Base-by-base conservation (phyloP, 1,140 invertebrate species). In the Macrobrachium nipponense region DNA sequence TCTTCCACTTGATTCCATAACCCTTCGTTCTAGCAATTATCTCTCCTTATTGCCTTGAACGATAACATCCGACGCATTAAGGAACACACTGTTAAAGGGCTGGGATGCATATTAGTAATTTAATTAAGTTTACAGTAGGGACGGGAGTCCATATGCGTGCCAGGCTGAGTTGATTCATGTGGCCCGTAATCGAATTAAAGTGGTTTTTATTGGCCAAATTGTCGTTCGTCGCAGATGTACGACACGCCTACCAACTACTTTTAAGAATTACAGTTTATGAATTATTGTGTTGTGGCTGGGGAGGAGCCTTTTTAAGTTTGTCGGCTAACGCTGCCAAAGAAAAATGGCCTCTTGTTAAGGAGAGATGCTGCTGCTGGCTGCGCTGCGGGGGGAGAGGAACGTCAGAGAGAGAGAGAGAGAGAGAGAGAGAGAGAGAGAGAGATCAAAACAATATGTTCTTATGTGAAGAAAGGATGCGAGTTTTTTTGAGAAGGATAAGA, bases 51-150 rank as follows among this genome's bases (percentile, higher is more conserved):
- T 18, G 17, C 58, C 23, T 20, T 43, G 80, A 82, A 59, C 80
- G 80, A 82, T 23, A 73, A 68, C 79, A 68, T 70, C 14, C 27
- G 84, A 43, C 23, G 68, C 76, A 73, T 72, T 70, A 64, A 70
- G 62, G 82, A 60, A 61, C 36, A 14, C 20, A 8, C 62, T 14
- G 43, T 17, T 58, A 68, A 60, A 66, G 62, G 73, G 72, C 72
- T 68, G 73, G 79, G 80, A 75, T 87, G 86, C 86, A 87, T 87
- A 87, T 87, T 87, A 87, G 86, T 87, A 87, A 87, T 87, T 82
- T 76, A 87, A 82, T 87, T 87, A 78, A 87, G 86, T 87, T 87
- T 87, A 87, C 80, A 82, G 86, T 82, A 66, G 73, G 44, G 86
- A 20, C 27, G 84, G 15, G 27, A 20, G 27, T 58, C 51, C 18